Conservation (phyloP, 92 coral and sea anemone species). For the Micromussa lordhowensis region DNA sequence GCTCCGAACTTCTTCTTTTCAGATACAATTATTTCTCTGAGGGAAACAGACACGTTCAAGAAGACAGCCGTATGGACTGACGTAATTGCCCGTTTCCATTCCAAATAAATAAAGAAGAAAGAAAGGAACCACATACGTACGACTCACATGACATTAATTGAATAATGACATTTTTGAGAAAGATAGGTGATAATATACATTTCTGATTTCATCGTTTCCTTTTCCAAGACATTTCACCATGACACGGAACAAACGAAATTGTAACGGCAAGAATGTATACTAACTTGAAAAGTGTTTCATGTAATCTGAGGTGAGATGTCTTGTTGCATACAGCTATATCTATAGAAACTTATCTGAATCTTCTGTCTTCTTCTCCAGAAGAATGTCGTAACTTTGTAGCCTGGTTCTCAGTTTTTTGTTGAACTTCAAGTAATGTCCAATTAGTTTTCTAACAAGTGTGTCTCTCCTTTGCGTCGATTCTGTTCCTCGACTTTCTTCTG, state of each 20-base stretch:
- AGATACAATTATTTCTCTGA: slow-evolving; percentile 57
- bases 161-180: neutral
- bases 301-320: neutral
- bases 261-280: neutral
- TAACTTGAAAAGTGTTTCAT: neutral
- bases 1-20: neutral
- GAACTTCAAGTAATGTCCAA: neutral
- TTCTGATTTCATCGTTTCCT: neutral
- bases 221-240: neutral
- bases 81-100: slow-evolving; percentile 8
- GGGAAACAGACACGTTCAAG: slow-evolving; percentile 54
- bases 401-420: neutral
- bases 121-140: neutral
- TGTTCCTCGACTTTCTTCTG: neutral
- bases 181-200: neutral
- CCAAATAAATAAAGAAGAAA: neutral
- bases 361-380: neutral
- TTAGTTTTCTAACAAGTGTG: neutral
- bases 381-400: neutral
- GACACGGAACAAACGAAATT: neutral
- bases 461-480: neutral
- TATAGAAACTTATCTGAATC: neutral
- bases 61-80: slow-evolving; percentile 63
- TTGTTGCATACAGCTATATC: neutral
- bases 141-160: neutral